Percentiles rank a stretch among this genome's conserved stretches.
phyloP scores from a whole-genome alignment of 1,140 invertebrate species.

The Zaprionus lachaisei region DNA sequence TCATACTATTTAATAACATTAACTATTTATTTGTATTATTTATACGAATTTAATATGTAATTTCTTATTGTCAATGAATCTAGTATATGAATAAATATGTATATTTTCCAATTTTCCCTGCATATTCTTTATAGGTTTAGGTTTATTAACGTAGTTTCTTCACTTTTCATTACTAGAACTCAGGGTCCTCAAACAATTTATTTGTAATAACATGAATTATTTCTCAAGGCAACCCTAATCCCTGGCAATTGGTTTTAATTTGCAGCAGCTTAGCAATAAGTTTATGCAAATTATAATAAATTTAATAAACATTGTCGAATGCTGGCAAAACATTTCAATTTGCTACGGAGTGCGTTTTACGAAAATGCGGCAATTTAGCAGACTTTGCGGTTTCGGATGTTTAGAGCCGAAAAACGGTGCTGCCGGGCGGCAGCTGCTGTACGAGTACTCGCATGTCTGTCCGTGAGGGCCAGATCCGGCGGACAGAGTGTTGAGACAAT shows the following conservation, averaged over 20 bases:
- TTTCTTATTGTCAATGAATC: too few species aligned
- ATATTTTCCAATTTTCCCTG: too few species aligned
- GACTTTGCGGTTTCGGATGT: constrained; percentile 63
- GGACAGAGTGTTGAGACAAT: constrained; percentile 76
- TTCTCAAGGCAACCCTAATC: neutral
- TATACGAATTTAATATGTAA: too few species aligned
- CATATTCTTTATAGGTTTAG: too few species aligned
- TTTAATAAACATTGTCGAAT: constrained; percentile 51
- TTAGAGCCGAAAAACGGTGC: neutral
- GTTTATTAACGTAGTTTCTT: neutral
- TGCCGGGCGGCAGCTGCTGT: constrained; percentile 3
- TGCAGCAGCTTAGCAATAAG: neutral
- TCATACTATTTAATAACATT: too few species aligned
- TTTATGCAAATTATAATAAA: constrained; percentile 12
- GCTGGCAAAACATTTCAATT: constrained; percentile 57
- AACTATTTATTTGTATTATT: too few species aligned
- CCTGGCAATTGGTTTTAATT: neutral
- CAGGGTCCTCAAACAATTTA: neutral
- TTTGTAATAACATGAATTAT: neutral
- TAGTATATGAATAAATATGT: accelerated
- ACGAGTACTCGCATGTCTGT: neutral
- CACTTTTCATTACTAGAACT: neutral
- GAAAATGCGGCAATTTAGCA: constrained; percentile 49
- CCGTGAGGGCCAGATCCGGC: neutral
- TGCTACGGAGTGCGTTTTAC: constrained; percentile 8